Conservation (phyloP, 2,113 vertebrate genomes). For the Rissa tridactyla region DNA sequence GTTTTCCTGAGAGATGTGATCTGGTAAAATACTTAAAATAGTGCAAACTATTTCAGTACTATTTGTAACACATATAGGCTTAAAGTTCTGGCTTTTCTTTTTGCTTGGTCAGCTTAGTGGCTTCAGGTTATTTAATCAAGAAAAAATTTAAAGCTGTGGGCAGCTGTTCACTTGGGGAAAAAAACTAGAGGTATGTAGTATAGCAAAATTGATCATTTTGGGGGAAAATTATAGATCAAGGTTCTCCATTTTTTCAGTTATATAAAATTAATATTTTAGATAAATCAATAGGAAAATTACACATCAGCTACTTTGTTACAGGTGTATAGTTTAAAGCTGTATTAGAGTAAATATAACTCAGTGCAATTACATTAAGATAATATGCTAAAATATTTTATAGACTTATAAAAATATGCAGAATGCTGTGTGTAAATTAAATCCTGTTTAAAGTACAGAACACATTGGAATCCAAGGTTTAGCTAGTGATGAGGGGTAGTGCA, state of each 20-base stretch:
- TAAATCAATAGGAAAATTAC: neutral
- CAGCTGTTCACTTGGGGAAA: neutral
- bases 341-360: neutral
- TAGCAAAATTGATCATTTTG: neutral
- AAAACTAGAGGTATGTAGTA: neutral
- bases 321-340: neutral
- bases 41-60: slow-evolving; percentile 40
- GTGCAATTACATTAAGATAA: neutral
- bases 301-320: neutral
- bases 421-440: neutral
- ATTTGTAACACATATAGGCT: slow-evolving; percentile 26
- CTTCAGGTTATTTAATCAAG: slow-evolving; percentile 55
- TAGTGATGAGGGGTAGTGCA: neutral
- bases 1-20: slow-evolving; percentile 32
- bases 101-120: slow-evolving; percentile 63
- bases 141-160: slow-evolving; percentile 20
- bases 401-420: neutral
- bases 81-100: slow-evolving; percentile 53
- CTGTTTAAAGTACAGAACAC: neutral
- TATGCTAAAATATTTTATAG: neutral
- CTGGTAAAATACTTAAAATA: slow-evolving; percentile 62
- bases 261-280: neutral
- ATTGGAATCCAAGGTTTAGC: neutral
- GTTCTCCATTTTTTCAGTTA: slow-evolving; percentile 4
- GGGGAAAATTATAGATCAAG: neutral